Percentiles rank a stretch among this genome's conserved stretches.
Evolutionary conservation across 2,113 vertebrate species (phyloP).

Genomic region (Burhinus bistriatus): DNA sequence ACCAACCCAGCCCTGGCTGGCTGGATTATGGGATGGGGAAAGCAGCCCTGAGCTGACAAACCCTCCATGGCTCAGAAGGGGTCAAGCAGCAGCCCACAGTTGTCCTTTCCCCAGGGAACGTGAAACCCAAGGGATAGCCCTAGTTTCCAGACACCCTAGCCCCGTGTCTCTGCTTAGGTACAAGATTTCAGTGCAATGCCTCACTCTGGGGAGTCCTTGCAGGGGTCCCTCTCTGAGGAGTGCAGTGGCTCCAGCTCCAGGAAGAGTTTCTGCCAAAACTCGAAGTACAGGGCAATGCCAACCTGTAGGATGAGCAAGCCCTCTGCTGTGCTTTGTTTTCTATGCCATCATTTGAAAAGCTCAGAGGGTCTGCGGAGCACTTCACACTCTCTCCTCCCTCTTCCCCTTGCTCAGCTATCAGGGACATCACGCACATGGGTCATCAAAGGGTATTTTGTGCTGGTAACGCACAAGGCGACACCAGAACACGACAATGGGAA

Average conservation of each 20-base stretch:
- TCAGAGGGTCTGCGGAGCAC: not conserved
- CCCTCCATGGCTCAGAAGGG: not conserved
- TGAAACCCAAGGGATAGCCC: not conserved
- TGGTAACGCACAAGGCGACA: no score
- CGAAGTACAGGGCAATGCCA: accelerated
- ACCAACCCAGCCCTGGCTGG: not conserved
- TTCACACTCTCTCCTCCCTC: accelerated
- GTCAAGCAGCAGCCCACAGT: not conserved
- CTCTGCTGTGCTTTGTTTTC: not conserved
- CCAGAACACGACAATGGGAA: accelerated
- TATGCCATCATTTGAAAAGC: not conserved
- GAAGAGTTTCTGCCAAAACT: not conserved
- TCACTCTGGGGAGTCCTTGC: not conserved
- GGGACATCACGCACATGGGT: accelerated
- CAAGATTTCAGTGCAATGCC: accelerated
- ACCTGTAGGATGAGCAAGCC: no score
- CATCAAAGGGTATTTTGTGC: not conserved
- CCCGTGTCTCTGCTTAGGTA: accelerated
- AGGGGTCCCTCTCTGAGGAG: accelerated
- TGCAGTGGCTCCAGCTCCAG: not conserved
- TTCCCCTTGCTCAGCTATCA: not conserved
- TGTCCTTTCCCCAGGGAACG: accelerated
- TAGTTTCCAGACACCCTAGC: not conserved
- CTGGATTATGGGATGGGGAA: not conserved
- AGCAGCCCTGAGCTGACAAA: not conserved